Conservation (phyloP, 1,140 invertebrate genomes). For the Bombus balteatus region DNA sequence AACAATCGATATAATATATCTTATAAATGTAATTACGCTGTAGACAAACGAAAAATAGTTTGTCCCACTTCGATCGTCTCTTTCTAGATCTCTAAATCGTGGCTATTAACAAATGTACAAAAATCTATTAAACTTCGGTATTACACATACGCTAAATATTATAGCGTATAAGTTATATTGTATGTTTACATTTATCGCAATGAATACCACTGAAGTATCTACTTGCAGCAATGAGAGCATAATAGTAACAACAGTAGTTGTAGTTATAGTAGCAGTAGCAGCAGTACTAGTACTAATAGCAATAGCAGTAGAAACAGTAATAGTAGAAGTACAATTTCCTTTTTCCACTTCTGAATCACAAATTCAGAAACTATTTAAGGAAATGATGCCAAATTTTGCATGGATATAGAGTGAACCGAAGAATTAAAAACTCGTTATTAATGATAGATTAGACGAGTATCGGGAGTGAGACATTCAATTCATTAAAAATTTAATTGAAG, state of each 20-base stretch:
- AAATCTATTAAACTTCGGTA: slow-evolving; percentile 48
- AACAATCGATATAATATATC: background rate
- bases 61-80: background rate
- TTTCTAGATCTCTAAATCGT: slow-evolving; percentile 15
- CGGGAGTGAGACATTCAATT: background rate
- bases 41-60: background rate
- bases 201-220: background rate
- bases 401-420: background rate
- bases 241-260: background rate
- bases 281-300: background rate
- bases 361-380: background rate
- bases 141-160: slow-evolving; percentile 21
- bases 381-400: background rate
- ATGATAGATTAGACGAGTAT: background rate
- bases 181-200: background rate
- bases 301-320: background rate
- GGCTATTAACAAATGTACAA: slow-evolving; percentile 77
- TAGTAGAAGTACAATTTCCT: background rate
- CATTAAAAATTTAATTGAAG: background rate
- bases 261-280: background rate
- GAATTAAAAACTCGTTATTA: too few species aligned
- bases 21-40: background rate
- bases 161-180: background rate
- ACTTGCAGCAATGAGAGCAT: background rate
- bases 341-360: background rate